Base-by-base conservation (phyloP, 2,888 invertebrate genomes). In the Steinernema carpocapsae region DNA sequence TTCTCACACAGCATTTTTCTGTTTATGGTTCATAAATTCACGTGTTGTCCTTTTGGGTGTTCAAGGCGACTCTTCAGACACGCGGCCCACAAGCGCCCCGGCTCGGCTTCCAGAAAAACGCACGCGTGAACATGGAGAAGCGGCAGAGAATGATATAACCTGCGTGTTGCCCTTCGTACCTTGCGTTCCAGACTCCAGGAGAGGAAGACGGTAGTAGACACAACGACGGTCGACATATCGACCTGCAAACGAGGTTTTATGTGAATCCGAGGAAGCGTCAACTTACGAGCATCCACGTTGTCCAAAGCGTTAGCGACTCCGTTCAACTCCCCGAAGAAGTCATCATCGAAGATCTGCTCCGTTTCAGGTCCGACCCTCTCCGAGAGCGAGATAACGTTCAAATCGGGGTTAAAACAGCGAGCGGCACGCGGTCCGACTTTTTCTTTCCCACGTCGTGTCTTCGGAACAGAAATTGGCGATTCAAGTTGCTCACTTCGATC, bases 141-240 rank as follows among this genome's bases (percentile, higher is more conserved):
- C n/a, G n/a, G 48, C 17, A 14, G 19, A 17, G n/a, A n/a, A n/a
- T n/a, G 48, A 17, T n/a, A 12, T 96, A 17, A 99, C 94, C 76
- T 88, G 88, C 17, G 87, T 87, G 76, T 88, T 88, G 71, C 88
- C 88, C 90, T 99, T 95, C 24, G 97, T 96, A n/a, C 99, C 99
- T 37, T 99, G 91, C 0, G 99, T 99, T 22, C 99, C 99, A 24
- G 97, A 97, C 89, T 99, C 99, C 71, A 99, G 90, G 76, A 99
- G 90, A 0, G 97, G 96, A 89, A 96, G 95, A 80, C 94, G 91
- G 89, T 99, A 99, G 87, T 96, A 97, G 0, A 97, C 95, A 88
- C 97, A 99, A 80, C 97, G 92, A 59, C 97, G 91, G 89, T 99
- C 97, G 94, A 99, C 95, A 89, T 99, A 99, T 87, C 94, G 94